Base-by-base conservation (phyloP, 1,140 invertebrate genomes). In the Drosophila suzukii region DNA sequence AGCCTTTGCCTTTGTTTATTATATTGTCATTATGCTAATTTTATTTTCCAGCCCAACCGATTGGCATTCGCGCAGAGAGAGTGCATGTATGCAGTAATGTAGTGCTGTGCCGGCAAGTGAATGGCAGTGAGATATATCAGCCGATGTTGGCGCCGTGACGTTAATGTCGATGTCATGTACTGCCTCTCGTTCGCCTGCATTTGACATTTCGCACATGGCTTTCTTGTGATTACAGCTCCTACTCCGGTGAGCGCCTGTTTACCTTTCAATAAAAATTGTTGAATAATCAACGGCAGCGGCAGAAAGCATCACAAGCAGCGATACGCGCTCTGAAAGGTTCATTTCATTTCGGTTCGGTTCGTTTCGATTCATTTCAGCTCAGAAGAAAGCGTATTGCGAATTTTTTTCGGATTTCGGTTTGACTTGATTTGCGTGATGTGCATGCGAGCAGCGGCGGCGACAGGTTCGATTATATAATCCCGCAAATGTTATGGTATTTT, bases 21-120 rank as follows among this genome's bases (percentile, higher is more conserved):
- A 77, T 88, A 89, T 89, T 89, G 83, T 89, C 84, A 65, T 82
- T 88, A 88, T 88, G 83, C 84, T 89, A 88, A 88, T 88, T 88
- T 89, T 63, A 79, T 77, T 88, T 86, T 67, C 60, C 79, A 82
- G 56, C 75, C 78, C 82, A 56, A 71, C 68, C 76, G 63, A 88
- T 82, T 68, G 53, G 43, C 53, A 51, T 62, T 51, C 53, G 59
- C 60, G 66, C 71, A 56, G 59, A 63, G 47, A 74, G 70, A 65
- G 67, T 72, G 51, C 56, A 50, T 60, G 24, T 39, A 17, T 38
- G 30, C 30, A 66, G 58, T 47, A 49, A 13, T 27, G 51, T 56
- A 46, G 53, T 65, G 51, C 49, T 47, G n/a, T 24, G 34, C 44
- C 56, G 63, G 47, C 61, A 78, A 78, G 78, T 89, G 84, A 83